A percentile compares a stretch with the other conserved stretches of the same genome.
Evolutionary conservation across 2,888 invertebrate genomes (phyloP).

Genomic region (Netelia inedita): DNA sequence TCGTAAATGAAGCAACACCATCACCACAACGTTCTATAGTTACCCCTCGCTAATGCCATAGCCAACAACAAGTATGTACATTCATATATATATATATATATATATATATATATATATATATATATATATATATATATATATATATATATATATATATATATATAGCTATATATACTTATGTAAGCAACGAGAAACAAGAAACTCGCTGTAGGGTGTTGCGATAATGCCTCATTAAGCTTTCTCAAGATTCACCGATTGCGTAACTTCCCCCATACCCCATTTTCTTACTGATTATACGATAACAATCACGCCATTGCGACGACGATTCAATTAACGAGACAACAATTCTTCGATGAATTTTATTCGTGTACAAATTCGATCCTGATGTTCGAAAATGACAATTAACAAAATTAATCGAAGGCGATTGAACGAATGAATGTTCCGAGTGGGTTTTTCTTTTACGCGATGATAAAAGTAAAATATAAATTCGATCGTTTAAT

Average conservation of each 20-base stretch:
- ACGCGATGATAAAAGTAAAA: no score
- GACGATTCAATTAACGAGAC: not conserved
- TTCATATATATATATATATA: not conserved
- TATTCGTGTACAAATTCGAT: no score
- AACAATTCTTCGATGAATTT: not conserved
- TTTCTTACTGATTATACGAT: constrained; percentile 34
- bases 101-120: no score
- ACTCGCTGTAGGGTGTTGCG: constrained; percentile 35
- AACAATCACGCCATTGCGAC: constrained; percentile 7
- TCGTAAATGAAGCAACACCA: constrained; percentile 64
- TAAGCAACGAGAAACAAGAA: constrained; percentile 48
- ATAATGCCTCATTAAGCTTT: constrained; percentile 60
- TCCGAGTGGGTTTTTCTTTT: no score
- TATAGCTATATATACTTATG: not conserved
- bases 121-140: constrained; percentile 1
- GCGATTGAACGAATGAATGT: no score
- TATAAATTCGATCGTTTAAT: no score
- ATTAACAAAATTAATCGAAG: no score
- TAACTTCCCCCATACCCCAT: constrained; percentile 21
- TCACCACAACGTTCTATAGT: constrained; percentile 13
- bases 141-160: not conserved
- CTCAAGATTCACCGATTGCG: constrained; percentile 58
- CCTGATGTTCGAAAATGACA: no score
- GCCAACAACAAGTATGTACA: constrained; percentile 32
- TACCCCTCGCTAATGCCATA: constrained; percentile 35